Base-by-base conservation (phyloP, 2,888 invertebrate genomes). In the Antheraea yamamai region DNA sequence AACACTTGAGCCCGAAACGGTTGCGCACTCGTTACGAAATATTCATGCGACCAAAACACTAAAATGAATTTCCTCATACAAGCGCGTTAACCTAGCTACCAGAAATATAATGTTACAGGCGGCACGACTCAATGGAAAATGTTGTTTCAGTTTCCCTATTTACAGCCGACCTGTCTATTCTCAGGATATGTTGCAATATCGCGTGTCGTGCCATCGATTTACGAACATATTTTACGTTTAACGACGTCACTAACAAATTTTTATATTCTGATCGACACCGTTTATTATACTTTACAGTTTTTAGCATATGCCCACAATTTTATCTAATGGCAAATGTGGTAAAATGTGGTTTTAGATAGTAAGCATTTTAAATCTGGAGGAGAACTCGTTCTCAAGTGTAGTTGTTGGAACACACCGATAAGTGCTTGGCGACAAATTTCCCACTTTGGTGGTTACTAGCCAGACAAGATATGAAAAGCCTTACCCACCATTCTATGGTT, bases 51-150 rank as follows among this genome's bases (percentile, higher is more conserved):
- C 84, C 83, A 84, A 86, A 88, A 82, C 83, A 84, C 83, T 87
- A 86, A 88, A 89, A 85, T 82, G 80, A 87, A 88, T 90, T 88
- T 88, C 88, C 85, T 85, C 88, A 87, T 88, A 83, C 81, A 81
- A 84, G 81, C 81, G 83, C 86, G 85, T 87, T 87, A 88, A 88
- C 87, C 87, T 83, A 87, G 85, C 89, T 87, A 78, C 82, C 79
- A 82, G 83, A 83, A 84, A 83, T 86, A 83, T 87, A 84, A 66
- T 81, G 83, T 80, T 80, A 81, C 83, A 82, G n/a, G 39, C 39
- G 79, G 80, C 79, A 78, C 84, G 81, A 82, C 79, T 81, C 80
- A 81, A 83, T 82, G 82, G 83, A 83, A 81, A 79, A 81, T 81
- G 76, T 78, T 78, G 82, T 85, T 85, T 82, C 81, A 81, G 84